Evolutionary conservation across 2,888 invertebrate species (phyloP).

Genomic region (Mycalesis mineus): DNA sequence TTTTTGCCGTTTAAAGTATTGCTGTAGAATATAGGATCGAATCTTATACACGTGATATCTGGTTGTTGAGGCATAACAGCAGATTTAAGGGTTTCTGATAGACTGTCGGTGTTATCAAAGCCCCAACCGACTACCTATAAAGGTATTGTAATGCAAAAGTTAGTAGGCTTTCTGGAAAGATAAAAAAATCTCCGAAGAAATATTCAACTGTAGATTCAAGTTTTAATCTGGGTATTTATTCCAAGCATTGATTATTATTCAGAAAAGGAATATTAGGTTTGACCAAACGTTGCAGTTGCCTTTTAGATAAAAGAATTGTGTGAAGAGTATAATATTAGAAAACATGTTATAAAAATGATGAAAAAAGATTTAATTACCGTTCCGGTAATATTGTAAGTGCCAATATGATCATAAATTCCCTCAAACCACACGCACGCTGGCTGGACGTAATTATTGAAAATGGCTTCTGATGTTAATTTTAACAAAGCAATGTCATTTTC

Average conservation of each 20-base stretch:
- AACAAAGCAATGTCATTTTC: conserved; percentile 36
- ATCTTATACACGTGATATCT: background rate
- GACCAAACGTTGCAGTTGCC: too few relatives aligned
- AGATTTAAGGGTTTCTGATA: background rate
- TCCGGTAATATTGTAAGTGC: conserved; percentile 11
- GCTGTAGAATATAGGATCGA: background rate
- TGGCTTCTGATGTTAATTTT: conserved; percentile 30
- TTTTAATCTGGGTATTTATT: too few relatives aligned
- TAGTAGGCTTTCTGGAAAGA: too few relatives aligned
- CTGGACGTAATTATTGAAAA: conserved; percentile 35
- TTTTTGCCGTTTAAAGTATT: background rate
- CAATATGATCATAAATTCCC: conserved; percentile 11
- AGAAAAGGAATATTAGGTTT: too few relatives aligned
- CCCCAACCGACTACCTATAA: background rate
- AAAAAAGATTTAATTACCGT: conserved; percentile 21
- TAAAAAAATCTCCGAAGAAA: too few relatives aligned
- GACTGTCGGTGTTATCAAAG: background rate
- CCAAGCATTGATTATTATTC: too few relatives aligned
- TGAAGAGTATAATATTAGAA: too few relatives aligned
- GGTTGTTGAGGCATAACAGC: background rate
- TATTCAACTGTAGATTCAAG: too few relatives aligned
- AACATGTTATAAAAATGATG: too few relatives aligned
- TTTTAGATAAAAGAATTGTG: too few relatives aligned
- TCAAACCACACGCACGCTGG: conserved; percentile 38
- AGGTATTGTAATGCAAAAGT: too few relatives aligned